These are phyloP conservation scores for Pantelozetes paolii DNA, from an alignment of 2,888 invertebrate species.

Conservation along the genomic window DNA sequence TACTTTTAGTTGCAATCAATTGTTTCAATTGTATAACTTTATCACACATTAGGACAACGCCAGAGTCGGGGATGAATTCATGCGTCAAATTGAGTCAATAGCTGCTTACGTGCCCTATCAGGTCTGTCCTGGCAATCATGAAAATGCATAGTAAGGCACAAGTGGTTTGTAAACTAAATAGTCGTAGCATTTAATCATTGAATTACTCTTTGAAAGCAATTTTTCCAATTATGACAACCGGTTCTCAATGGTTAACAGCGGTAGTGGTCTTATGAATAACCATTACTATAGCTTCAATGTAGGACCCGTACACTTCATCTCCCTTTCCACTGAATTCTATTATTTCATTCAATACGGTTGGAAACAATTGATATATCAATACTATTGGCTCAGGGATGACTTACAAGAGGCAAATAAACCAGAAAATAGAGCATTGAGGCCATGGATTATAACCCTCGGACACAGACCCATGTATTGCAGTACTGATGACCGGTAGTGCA, in stretches of 20 bases:
- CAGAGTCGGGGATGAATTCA: constrained; percentile 74
- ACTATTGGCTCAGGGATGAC: constrained; percentile 80
- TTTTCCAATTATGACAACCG: constrained; percentile 89
- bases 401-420: constrained; percentile 68
- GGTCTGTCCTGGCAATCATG: constrained; percentile 84
- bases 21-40: background rate
- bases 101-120: constrained; percentile 82
- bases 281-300: constrained; percentile 77
- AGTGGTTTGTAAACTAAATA: background rate
- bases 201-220: constrained; percentile 63
- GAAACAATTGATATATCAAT: constrained; percentile 71
- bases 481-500: constrained; percentile 54
- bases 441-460: constrained; percentile 78
- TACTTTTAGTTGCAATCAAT: background rate
- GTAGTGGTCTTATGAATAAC: constrained; percentile 48
- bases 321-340: constrained; percentile 87
- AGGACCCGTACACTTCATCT: constrained; percentile 85
- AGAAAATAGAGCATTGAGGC: constrained; percentile 66
- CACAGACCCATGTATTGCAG: constrained; percentile 91
- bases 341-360: constrained; percentile 69
- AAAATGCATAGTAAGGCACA: constrained; percentile 57
- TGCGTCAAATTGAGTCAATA: constrained; percentile 82
- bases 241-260: constrained; percentile 78
- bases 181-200: background rate
- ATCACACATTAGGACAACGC: no score